These are phyloP conservation scores for Lasioglossum lativentre DNA, from an alignment of 2,888 invertebrate species.

Conservation along the genomic window DNA sequence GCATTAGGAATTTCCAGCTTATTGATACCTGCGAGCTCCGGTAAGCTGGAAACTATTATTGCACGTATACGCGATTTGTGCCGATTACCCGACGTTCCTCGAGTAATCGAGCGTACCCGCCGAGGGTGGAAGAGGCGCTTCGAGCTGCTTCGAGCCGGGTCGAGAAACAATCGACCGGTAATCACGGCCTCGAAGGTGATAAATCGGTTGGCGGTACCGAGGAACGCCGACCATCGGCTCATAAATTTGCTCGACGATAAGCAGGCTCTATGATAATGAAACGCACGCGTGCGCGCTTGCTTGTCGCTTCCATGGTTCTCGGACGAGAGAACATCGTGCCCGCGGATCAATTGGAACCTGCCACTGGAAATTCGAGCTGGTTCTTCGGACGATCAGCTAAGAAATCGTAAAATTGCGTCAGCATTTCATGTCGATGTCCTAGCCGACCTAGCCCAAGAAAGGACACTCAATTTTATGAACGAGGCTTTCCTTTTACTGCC, in stretches of 20 bases:
- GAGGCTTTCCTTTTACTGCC: background rate
- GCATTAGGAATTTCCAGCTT: background rate
- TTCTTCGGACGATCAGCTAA: background rate
- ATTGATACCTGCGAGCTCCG: background rate
- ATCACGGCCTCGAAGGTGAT: constrained; percentile 73
- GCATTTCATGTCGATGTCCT: background rate
- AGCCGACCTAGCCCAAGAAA: background rate
- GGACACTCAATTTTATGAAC: background rate
- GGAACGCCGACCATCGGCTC: constrained; percentile 57
- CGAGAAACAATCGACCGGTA: constrained; percentile 70
- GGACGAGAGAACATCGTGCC: background rate
- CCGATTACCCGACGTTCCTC: background rate
- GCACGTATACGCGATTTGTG: background rate
- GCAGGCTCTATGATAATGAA: constrained; percentile 60
- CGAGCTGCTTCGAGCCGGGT: background rate
- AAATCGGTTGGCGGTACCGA: constrained; percentile 58
- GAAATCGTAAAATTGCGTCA: background rate
- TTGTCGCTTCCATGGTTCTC: background rate
- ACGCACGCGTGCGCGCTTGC: constrained; percentile 26
- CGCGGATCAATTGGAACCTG: background rate
- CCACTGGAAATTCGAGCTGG: background rate
- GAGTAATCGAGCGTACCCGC: background rate
- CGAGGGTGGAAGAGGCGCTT: background rate
- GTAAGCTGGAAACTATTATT: constrained; percentile 34
- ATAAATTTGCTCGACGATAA: constrained; percentile 71